Evolutionary conservation across 2,888 invertebrate species (phyloP).

Genomic region (Trisateles emortualis): DNA sequence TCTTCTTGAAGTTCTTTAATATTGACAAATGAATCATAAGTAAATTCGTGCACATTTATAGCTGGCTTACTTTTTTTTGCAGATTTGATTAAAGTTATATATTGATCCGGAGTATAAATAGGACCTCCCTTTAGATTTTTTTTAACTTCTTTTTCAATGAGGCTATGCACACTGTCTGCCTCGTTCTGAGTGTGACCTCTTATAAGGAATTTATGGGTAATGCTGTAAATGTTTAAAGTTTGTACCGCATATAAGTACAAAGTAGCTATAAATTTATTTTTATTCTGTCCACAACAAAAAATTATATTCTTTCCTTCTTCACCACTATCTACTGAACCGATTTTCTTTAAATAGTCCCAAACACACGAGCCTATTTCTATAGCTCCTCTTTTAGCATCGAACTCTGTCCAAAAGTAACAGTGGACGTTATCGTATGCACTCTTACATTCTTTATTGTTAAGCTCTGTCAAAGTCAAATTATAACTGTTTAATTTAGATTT

Average conservation of each 20-base stretch:
- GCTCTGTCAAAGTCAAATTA: conserved; percentile 8
- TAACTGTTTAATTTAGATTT: conserved; percentile 19
- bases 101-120: conserved; percentile 26
- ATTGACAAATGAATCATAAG: conserved; percentile 30
- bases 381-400: conserved; percentile 5
- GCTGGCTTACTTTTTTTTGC: conserved; percentile 27
- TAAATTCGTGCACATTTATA: conserved; percentile 33
- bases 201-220: conserved; percentile 41
- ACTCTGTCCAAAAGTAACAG: conserved; percentile 5
- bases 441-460: background rate
- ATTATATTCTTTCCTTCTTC: background rate
- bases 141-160: conserved; percentile 39
- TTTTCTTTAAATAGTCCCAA: background rate
- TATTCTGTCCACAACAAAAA: conserved; percentile 4
- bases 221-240: background rate
- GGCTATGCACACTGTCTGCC: conserved; percentile 21
- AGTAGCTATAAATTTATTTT: conserved; percentile 1
- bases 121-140: conserved; percentile 28
- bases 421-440: background rate
- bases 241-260: background rate
- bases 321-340: background rate
- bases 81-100: conserved; percentile 29
- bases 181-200: conserved; percentile 51
- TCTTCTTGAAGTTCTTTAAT: conserved; percentile 36
- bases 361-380: conserved; percentile 8